phyloP scores from a whole-genome alignment of 1,140 invertebrate genomes.

The Thaumetopoea pityocampa region DNA sequence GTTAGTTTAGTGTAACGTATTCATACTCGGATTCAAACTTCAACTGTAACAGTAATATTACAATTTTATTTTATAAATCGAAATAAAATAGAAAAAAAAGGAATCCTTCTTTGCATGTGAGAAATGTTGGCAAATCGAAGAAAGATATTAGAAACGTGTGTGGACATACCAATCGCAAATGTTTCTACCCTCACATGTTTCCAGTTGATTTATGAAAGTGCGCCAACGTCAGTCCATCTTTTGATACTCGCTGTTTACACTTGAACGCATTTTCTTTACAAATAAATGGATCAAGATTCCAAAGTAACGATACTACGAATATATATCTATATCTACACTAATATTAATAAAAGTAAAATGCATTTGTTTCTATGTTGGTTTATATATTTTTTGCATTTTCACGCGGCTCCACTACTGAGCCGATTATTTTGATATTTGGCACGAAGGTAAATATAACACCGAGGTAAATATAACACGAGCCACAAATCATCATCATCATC shows the following conservation, averaged over 20 bases:
- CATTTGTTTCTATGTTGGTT: neutral
- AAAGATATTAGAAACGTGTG: neutral
- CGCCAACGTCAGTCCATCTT: conserved; percentile 22
- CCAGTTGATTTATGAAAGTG: conserved; percentile 26
- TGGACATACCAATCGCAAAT: conserved; percentile 2
- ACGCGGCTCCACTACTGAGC: too few relatives aligned
- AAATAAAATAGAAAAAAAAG: neutral
- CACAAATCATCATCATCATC: too few relatives aligned
- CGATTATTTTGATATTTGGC: too few relatives aligned
- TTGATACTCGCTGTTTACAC: conserved; percentile 20
- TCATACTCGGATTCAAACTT: too few relatives aligned
- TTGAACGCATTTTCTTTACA: conserved; percentile 15
- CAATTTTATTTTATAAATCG: too few relatives aligned
- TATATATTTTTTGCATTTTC: too few relatives aligned
- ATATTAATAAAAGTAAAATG: too few relatives aligned
- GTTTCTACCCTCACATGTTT: conserved; percentile 17
- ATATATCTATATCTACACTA: conserved; percentile 7
- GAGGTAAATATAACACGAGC: too few relatives aligned
- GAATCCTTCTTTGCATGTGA: neutral
- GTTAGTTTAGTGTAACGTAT: too few relatives aligned
- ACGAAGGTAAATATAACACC: too few relatives aligned
- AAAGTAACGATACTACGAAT: conserved; percentile 1
- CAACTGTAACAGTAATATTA: too few relatives aligned
- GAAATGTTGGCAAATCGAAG: neutral
- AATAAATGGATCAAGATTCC: conserved; percentile 10